phyloP scores from a whole-genome alignment of 2,113 vertebrate species.

The Campylomormyrus tamandua region DNA sequence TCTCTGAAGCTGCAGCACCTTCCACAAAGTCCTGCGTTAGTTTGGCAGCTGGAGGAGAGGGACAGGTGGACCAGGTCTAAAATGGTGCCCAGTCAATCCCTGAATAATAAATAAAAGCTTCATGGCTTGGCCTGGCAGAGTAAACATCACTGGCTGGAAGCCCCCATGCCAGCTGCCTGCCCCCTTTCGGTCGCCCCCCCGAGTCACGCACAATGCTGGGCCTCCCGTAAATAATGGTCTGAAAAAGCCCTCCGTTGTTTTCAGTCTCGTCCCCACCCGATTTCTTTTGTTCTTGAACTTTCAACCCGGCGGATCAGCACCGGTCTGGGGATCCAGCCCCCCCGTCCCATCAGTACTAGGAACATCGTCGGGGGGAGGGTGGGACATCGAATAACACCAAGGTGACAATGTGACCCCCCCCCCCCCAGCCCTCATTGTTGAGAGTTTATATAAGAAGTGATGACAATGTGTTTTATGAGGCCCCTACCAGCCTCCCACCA shows the following conservation, averaged over 20 bases:
- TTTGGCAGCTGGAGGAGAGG: neutral
- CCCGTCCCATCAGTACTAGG: slow-evolving; percentile 57
- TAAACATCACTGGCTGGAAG: neutral
- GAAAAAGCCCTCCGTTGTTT: neutral
- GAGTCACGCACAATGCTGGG: slow-evolving; percentile 46
- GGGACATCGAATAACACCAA: slow-evolving; percentile 39
- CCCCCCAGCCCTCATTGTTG: slow-evolving; percentile 45
- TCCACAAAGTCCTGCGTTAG: neutral
- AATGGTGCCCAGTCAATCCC: neutral
- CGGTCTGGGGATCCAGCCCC: neutral
- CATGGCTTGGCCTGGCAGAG: neutral
- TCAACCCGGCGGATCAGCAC: neutral
- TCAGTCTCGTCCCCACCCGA: slow-evolving; percentile 7
- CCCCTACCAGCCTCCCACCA: slow-evolving; percentile 36
- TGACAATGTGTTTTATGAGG: slow-evolving; percentile 65
- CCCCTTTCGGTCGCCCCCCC: neutral
- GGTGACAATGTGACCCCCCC: slow-evolving; percentile 51
- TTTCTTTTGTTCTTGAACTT: neutral
- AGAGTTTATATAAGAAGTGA: slow-evolving; percentile 62
- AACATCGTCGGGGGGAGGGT: slow-evolving; percentile 49
- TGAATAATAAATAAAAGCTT: neutral
- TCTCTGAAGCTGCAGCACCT: neutral
- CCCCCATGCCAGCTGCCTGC: neutral
- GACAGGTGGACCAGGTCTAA: neutral
- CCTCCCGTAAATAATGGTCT: slow-evolving; percentile 51